Percentiles rank a stretch among this genome's conserved stretches.
Evolutionary conservation across 2,888 invertebrate genomes (phyloP).

Genomic region (Noctua fimbriata): DNA sequence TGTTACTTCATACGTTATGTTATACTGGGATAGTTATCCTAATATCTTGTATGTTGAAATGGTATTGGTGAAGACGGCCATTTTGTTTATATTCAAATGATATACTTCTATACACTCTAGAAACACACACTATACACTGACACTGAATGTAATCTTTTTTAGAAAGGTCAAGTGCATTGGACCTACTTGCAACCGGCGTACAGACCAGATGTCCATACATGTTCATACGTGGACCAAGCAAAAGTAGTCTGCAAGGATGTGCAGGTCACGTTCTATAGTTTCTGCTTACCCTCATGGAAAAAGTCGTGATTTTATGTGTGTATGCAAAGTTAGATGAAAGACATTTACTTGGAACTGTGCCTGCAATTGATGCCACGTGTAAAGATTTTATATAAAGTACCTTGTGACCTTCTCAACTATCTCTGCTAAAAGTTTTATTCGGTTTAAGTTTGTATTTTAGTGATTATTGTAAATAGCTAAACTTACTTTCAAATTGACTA

Average conservation of each 20-base stretch:
- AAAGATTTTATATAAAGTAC: not conserved
- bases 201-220: no score
- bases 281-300: not conserved
- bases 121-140: not conserved
- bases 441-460: not conserved
- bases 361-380: not conserved
- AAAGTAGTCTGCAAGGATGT: not conserved
- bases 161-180: no score
- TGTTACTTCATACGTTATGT: constrained; percentile 66
- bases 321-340: not conserved
- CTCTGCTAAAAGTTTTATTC: not conserved
- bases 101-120: not conserved
- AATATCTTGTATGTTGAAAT: not conserved
- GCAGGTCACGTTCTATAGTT: not conserved
- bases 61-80: no score
- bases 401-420: not conserved
- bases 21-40: constrained; percentile 39
- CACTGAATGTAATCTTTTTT: no score
- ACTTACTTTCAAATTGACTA: not conserved
- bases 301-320: not conserved
- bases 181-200: no score
- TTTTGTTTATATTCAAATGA: constrained; percentile 2
- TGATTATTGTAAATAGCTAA: not conserved
- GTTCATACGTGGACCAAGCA: not conserved
- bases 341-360: not conserved